Conservation (phyloP, 2,888 invertebrate species). For the Zaprionus lineosus region DNA sequence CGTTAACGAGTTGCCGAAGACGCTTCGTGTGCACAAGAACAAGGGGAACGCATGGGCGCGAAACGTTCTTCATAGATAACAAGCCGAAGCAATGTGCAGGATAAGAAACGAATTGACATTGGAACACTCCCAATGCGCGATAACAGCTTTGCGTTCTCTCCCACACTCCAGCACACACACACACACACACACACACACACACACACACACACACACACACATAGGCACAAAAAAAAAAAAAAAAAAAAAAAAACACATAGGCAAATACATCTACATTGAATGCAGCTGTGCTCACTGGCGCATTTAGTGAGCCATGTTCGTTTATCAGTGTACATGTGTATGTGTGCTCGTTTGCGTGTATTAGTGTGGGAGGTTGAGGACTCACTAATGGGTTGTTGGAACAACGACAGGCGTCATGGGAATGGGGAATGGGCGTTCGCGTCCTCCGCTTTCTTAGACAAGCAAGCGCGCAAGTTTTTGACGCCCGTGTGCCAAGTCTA, state of each 20-base stretch:
- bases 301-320: slow-evolving; percentile 17
- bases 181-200: not conserved
- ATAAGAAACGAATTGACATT: slow-evolving; percentile 63
- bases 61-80: slow-evolving; percentile 54
- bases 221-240: not conserved
- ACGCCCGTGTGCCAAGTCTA: slow-evolving; percentile 68
- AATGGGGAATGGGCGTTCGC: not conserved
- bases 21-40: slow-evolving; percentile 28
- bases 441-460: slow-evolving; percentile 52
- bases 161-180: not conserved
- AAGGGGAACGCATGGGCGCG: slow-evolving; percentile 36
- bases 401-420: not conserved
- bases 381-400: not conserved
- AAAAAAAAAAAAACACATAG: no score
- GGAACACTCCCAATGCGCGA: slow-evolving; percentile 58
- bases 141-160: slow-evolving; percentile 44
- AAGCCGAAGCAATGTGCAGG: slow-evolving; percentile 48
- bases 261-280: not conserved
- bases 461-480: slow-evolving; percentile 73
- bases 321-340: not conserved
- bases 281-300: slow-evolving; percentile 51
- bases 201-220: slow-evolving; percentile 5
- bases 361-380: not conserved
- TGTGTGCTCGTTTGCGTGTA: not conserved
- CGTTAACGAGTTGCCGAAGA: slow-evolving; percentile 7